Percentiles rank a stretch among this genome's conserved stretches.
phyloP scores from a whole-genome alignment of 2,113 vertebrate genomes.

The Pseudorasbora parva region DNA sequence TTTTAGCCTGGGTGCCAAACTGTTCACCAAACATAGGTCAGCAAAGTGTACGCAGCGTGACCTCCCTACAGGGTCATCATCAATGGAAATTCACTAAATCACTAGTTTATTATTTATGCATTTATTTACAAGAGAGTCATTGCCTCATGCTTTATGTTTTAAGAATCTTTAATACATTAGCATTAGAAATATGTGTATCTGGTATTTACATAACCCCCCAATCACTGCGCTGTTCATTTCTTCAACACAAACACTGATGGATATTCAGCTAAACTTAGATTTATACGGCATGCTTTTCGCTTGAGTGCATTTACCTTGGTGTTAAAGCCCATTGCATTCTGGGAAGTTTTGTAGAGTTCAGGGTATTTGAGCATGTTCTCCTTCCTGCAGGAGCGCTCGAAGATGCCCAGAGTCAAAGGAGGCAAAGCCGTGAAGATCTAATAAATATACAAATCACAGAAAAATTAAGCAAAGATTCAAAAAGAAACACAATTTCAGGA shows the following conservation, averaged over 20 bases:
- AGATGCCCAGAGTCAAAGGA: constrained; percentile 96
- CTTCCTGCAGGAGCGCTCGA: constrained; percentile 94
- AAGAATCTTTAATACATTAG: not conserved
- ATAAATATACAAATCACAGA: constrained; percentile 12
- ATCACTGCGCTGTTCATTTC: not conserved
- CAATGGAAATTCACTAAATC: not conserved
- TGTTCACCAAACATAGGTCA: constrained; percentile 8
- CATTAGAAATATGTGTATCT: not conserved
- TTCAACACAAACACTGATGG: not conserved
- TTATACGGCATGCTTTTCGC: too few relatives aligned
- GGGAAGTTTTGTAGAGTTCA: constrained; percentile 96
- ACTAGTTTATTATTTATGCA: not conserved
- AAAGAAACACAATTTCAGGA: too few relatives aligned
- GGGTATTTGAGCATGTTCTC: constrained; percentile 99
- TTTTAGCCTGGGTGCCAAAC: constrained; percentile 17
- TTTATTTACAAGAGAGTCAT: not conserved
- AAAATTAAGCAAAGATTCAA: not conserved
- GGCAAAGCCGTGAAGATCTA: constrained; percentile 96
- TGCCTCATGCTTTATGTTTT: not conserved
- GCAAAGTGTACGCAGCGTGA: not conserved
- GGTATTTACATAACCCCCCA: not conserved
- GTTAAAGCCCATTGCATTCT: constrained; percentile 97
- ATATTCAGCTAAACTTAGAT: not conserved
- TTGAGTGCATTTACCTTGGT: constrained; percentile 85
- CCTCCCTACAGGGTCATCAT: not conserved